Evolutionary conservation across 2,888 invertebrate species (phyloP).

Genomic region (Sarcophaga rosellei): DNA sequence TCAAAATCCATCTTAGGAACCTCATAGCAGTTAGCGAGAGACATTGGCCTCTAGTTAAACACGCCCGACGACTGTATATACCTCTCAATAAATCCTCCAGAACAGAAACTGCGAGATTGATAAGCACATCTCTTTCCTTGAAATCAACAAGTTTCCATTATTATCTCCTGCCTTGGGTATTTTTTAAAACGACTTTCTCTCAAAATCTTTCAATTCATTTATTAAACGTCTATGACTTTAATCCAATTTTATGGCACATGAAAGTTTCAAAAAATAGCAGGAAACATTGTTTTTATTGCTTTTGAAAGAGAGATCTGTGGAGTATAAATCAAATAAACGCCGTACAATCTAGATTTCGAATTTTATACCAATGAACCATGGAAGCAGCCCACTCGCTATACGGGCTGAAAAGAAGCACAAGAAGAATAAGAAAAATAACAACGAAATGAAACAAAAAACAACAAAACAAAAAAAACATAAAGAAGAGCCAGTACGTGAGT

Average conservation of each 20-base stretch:
- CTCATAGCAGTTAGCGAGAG: too few species aligned
- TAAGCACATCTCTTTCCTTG: too few species aligned
- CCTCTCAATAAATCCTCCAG: too few species aligned
- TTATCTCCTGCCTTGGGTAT: too few species aligned
- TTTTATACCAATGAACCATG: constrained; percentile 45
- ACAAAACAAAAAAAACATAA: not conserved
- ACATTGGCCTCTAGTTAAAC: too few species aligned
- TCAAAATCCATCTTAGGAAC: too few species aligned
- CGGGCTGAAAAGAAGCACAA: constrained; percentile 10
- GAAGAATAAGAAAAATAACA: constrained; percentile 45
- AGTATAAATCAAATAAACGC: constrained; percentile 64
- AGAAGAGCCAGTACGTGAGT: constrained; percentile 57
- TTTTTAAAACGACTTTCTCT: too few species aligned
- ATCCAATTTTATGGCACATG: constrained; percentile 32
- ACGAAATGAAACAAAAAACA: not conserved
- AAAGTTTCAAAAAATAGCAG: constrained; percentile 20
- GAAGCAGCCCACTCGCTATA: constrained; percentile 24
- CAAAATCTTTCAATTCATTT: not conserved
- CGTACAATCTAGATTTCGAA: constrained; percentile 35
- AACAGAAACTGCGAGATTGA: too few species aligned
- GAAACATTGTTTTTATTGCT: constrained; percentile 45
- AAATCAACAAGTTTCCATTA: too few species aligned
- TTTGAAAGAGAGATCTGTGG: constrained; percentile 24
- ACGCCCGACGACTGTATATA: too few species aligned
- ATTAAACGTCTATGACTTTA: constrained; percentile 1